A percentile compares a stretch with the other conserved stretches of the same genome.
These are phyloP conservation scores for Gymnoscopelus braueri DNA, from an alignment of 2,797 vertebrate species.

Conservation along the genomic window DNA sequence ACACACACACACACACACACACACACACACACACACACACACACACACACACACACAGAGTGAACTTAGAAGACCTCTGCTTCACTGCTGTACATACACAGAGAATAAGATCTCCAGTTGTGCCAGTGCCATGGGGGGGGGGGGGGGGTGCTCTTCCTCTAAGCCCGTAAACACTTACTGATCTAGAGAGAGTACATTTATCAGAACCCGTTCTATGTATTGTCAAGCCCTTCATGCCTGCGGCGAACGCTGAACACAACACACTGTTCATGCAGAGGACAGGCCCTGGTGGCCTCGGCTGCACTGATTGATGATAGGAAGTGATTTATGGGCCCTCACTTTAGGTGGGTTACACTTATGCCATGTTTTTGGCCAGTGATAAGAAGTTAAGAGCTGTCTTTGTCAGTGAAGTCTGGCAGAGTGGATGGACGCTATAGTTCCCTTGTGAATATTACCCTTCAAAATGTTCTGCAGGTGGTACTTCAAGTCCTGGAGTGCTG, in stretches of 20 bases:
- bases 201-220: conserved; percentile 36
- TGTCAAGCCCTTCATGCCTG: conserved; percentile 28
- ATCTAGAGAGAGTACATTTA: conserved; percentile 40
- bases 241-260: conserved; percentile 45
- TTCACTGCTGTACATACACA: conserved; percentile 39
- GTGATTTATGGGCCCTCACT: conserved; percentile 20
- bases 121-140: conserved; percentile 33
- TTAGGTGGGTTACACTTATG: conserved; percentile 14
- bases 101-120: conserved; percentile 50
- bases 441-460: too few relatives aligned
- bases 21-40: conserved; percentile 29
- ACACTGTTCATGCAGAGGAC: conserved; percentile 5
- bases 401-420: background rate
- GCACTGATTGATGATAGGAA: conserved; percentile 28
- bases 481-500: too few relatives aligned
- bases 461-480: too few relatives aligned
- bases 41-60: conserved; percentile 18
- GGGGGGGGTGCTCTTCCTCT: background rate
- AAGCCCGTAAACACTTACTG: conserved; percentile 41
- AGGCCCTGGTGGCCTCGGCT: conserved; percentile 6
- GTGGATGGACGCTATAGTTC: background rate
- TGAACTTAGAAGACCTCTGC: conserved; percentile 21
- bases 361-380: too few relatives aligned
- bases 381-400: too few relatives aligned
- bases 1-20: conserved; percentile 38